Evolutionary conservation across 2,888 invertebrate species (phyloP).

Genomic region (Nudaria mundana): DNA sequence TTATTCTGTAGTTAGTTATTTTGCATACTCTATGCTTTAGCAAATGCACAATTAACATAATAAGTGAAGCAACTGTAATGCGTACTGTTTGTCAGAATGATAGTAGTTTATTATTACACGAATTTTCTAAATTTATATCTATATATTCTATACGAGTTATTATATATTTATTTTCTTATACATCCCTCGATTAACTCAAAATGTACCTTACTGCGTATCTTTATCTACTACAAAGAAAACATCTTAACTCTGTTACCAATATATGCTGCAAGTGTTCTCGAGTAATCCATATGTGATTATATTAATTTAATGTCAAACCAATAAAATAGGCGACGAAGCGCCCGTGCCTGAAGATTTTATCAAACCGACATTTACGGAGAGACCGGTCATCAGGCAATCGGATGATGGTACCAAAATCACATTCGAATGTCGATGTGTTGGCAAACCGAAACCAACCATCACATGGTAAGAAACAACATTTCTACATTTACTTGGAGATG

Average conservation of each 20-base stretch:
- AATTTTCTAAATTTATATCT: constrained; percentile 50
- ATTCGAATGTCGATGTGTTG: constrained; percentile 98
- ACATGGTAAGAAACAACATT: constrained; percentile 88
- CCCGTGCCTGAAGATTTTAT: constrained; percentile 95
- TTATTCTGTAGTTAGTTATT: constrained; percentile 56
- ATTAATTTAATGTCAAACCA: constrained; percentile 53
- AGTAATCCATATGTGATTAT: constrained; percentile 32
- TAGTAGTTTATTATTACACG: constrained; percentile 46
- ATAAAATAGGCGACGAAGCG: constrained; percentile 93
- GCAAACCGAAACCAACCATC: constrained; percentile 96
- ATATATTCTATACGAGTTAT: constrained; percentile 51
- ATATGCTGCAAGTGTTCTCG: constrained; percentile 58
- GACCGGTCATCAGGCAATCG: constrained; percentile 97
- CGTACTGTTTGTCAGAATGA: constrained; percentile 68
- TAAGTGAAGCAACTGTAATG: constrained; percentile 75
- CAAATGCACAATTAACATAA: constrained; percentile 64
- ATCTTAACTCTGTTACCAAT: constrained; percentile 66
- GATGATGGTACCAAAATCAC: constrained; percentile 97
- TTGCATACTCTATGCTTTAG: constrained; percentile 63
- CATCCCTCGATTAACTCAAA: constrained; percentile 67
- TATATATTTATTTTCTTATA: constrained; percentile 61
- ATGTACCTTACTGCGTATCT: constrained; percentile 46
- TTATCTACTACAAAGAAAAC: constrained; percentile 70
- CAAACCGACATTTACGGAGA: constrained; percentile 98
- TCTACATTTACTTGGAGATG: constrained; percentile 22